Percentiles rank a stretch among this genome's conserved stretches.
These are phyloP conservation scores for Propithecus coquereli DNA, from an alignment of 2,113 vertebrate genomes.

Conservation along the genomic window DNA sequence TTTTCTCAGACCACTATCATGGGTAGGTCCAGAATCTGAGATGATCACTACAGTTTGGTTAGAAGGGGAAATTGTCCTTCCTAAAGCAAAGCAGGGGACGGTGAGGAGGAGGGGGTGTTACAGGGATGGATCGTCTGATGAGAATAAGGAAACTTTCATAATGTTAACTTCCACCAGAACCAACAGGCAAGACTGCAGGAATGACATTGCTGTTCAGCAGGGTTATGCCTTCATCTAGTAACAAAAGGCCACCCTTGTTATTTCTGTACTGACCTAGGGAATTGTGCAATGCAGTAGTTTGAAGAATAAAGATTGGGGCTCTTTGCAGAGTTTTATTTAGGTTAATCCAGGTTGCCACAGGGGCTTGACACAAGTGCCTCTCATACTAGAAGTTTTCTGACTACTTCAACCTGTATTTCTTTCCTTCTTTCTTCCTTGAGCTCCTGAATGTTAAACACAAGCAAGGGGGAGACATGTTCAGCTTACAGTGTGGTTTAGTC, in stretches of 20 bases:
- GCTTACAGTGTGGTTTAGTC: rapidly evolving
- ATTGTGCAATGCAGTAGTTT: rapidly evolving
- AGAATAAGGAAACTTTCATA: no score
- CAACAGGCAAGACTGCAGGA: no score
- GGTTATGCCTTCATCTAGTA: background rate
- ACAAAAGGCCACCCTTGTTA: background rate
- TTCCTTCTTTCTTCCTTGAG: background rate
- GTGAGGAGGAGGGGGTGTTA: background rate
- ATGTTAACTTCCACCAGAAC: rapidly evolving
- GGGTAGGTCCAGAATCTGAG: background rate
- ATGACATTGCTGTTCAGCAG: rapidly evolving
- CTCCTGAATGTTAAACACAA: background rate
- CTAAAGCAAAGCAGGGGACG: background rate
- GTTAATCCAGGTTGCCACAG: background rate
- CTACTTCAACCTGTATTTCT: rapidly evolving
- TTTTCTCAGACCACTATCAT: background rate
- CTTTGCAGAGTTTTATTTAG: background rate
- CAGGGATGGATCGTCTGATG: no score
- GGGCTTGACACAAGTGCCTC: rapidly evolving
- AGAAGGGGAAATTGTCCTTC: background rate
- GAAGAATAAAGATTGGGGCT: background rate
- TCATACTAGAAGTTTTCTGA: background rate
- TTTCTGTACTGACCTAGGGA: rapidly evolving
- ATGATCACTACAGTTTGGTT: background rate
- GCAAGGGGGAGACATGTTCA: rapidly evolving